phyloP scores from a whole-genome alignment of 2,888 invertebrate genomes.

The Mystacides longicornis region DNA sequence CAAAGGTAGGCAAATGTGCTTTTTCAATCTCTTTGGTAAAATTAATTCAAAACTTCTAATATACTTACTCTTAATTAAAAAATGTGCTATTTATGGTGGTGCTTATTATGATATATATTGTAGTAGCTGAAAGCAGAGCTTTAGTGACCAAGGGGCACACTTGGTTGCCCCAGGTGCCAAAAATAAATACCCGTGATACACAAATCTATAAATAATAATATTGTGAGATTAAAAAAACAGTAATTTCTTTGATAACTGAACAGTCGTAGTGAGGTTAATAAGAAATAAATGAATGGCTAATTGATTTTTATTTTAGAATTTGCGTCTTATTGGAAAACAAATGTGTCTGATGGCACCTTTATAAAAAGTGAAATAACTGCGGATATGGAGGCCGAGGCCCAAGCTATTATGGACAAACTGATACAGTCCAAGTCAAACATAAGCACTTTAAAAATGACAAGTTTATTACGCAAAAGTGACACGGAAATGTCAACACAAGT shows the following conservation, averaged over 20 bases:
- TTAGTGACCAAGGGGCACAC: no score
- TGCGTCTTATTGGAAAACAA: constrained; percentile 32
- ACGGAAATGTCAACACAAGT: neutral
- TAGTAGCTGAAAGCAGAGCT: no score
- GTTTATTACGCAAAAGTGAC: no score
- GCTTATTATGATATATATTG: no score
- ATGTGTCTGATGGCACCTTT: constrained; percentile 8
- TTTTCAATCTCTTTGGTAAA: neutral
- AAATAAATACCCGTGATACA: no score
- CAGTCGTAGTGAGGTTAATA: neutral
- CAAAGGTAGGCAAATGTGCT: neutral
- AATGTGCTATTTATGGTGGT: no score
- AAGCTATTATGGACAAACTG: constrained; percentile 14
- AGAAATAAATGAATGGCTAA: neutral
- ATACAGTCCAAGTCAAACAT: constrained; percentile 5
- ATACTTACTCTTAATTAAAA: no score
- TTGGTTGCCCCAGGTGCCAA: no score
- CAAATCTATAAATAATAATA: neutral
- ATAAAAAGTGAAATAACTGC: constrained; percentile 4
- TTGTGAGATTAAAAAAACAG: neutral
- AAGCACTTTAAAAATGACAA: constrained; percentile 3
- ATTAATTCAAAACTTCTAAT: no score
- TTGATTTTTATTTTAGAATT: constrained; percentile 29
- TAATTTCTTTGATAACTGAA: neutral
- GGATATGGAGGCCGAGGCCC: constrained; percentile 13